Base-by-base conservation (phyloP, 64 coral and sea anemone genomes). In the Dendrophyllia cribrosa region DNA sequence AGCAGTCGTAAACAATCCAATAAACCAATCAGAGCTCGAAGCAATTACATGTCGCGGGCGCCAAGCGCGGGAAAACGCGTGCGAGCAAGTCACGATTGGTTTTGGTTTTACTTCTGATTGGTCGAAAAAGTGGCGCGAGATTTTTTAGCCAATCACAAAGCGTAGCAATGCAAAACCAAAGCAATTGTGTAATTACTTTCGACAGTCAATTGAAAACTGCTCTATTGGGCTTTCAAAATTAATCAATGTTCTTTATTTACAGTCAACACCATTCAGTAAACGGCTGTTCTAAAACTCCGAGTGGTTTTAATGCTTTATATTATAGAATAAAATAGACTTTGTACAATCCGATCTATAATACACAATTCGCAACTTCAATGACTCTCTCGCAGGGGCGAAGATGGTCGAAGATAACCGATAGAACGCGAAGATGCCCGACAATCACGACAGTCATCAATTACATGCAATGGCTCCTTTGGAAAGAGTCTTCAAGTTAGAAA, bases 291-390 rank as follows among this genome's bases (percentile, higher is more conserved):
- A 67, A 83, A 67, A 84, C 80, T 84, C 62, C 79, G 60, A 49
- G 58, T 65, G 43, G 66, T 61, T 9, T 49, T 43, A 66, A 47
- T 1, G 45, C 79, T 75, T 45, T 50, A 24, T 19, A 84, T 23
- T 68, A 50, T 67, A 67, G 80, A 48, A 84, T 84, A 84, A 84
- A 84, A 84, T 65, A 67, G 19, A 84, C 45, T 84, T 84, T 68
- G 20, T 69, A 84, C 80, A 64, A 58, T 64, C 26, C 44, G 44
- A 75, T 6, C 17, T 68, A 26, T 8, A 47, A 13, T 9, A 67
- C 80, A 84, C 80, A 84, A 84, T 67, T 84, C 43, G 15, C 17
- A 66, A 22, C 80, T 49, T 47, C 58, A 84, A 14, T 34, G 10
- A 23, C 80, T 84, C 80, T 47, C 7, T 22, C 80, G 49, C 26